Base-by-base conservation (phyloP, 2,888 invertebrate genomes). In the Ormyrus labotus region DNA sequence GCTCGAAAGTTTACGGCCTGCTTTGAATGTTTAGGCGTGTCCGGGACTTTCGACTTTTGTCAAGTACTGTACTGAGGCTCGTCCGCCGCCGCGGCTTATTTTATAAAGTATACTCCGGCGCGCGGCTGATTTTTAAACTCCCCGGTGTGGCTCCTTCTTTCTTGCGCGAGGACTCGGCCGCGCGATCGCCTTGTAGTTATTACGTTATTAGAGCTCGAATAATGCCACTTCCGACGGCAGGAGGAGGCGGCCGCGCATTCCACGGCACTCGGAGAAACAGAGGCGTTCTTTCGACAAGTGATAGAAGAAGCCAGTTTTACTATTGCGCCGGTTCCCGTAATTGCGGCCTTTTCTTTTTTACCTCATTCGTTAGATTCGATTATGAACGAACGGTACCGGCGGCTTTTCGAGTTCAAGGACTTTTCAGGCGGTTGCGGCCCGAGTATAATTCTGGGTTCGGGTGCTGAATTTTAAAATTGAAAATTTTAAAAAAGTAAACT, bases 181-280 rank as follows among this genome's bases (percentile, higher is more conserved):
- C 11, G 50, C 50, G 53, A 51, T 50, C 34, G 9, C 34, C 58
- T 53, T 19, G 53, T 19, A 50, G 51, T 55, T 67, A 73, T 78
- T 48, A 67, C 61, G 72, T 78, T 78, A 73, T 73, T 78, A 71
- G 19, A 72, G 67, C 53, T 19, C 55, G 65, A 65, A 70, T 63
- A 70, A 69, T 68, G 51, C 53, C 53, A 34, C 34, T 34, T 34
- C 34, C 34, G 34, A 34, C 34, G 34, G 34, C 13, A 13, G 3
- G 34, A 19, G 48, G 48, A 50, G n/a, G 19, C 72, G 34, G 34
- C 34, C 34, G 63, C 53, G 48, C 13, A 51, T 73, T 63, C 64
- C 50, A 57, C 55, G 53, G 13, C 47, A 6, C 50, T 34, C 34
- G 34, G 34, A 34, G 34, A 34, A 34, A 34, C 34, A 34, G 34